Percentiles rank a stretch among this genome's conserved stretches.
Conservation (phyloP, 2,888 invertebrate species). For the Cerceris rybyensis region DNA sequence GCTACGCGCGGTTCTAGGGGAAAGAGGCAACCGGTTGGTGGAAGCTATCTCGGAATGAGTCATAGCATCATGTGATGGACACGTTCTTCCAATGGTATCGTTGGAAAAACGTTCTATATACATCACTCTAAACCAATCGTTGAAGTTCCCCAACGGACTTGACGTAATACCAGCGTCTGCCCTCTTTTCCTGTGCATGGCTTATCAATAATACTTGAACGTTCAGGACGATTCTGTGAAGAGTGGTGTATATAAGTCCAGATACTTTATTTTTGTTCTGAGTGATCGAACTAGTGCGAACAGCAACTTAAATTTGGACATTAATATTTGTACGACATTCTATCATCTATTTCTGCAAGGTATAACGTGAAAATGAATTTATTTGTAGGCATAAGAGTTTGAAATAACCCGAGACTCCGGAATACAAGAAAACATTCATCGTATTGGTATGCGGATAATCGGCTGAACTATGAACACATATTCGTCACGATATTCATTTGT, state of each 20-base stretch:
- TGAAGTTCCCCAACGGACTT: conserved; percentile 25
- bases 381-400: conserved; percentile 5
- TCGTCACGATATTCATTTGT: not conserved
- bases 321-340: not conserved
- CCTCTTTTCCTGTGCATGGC: conserved; percentile 6
- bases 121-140: conserved; percentile 23
- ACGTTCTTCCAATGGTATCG: conserved; percentile 21
- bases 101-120: not conserved
- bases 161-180: conserved; percentile 12
- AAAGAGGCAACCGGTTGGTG: conserved; percentile 20
- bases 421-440: conserved; percentile 24
- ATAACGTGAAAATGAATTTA: not conserved
- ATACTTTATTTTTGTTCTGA: too few species aligned
- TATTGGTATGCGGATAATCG: conserved; percentile 33
- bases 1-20: conserved; percentile 15
- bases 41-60: not conserved
- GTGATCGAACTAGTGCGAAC: too few species aligned
- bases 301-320: too few species aligned
- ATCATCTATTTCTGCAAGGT: conserved; percentile 4
- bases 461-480: conserved; percentile 2
- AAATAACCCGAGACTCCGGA: conserved; percentile 6
- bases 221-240: too few species aligned
- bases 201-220: conserved; percentile 28
- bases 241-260: too few species aligned
- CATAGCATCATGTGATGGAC: not conserved